Evolutionary conservation across 2,888 invertebrate species (phyloP).

Genomic region (Griposia aprilina): DNA sequence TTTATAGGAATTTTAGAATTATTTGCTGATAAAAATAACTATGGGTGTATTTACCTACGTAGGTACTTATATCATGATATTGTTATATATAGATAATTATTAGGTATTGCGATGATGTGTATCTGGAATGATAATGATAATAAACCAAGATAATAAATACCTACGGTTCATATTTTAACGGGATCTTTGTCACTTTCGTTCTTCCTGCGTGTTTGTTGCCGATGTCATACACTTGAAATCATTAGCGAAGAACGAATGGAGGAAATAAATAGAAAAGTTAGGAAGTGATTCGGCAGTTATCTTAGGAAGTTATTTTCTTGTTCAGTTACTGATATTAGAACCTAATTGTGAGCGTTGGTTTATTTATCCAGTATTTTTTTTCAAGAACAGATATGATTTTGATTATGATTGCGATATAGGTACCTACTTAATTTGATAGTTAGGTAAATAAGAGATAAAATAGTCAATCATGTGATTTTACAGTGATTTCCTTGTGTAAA

Average conservation of each 20-base stretch:
- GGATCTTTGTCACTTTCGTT: constrained; percentile 1
- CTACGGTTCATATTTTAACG: constrained; percentile 3
- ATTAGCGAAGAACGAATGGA: constrained; percentile 38
- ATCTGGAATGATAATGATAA: constrained; percentile 24
- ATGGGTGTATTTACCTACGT: constrained; percentile 11
- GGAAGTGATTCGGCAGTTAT: constrained; percentile 49
- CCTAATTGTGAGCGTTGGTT: not conserved
- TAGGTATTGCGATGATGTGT: constrained; percentile 29
- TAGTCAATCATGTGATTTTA: not conserved
- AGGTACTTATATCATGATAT: constrained; percentile 9
- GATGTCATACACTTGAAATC: constrained; percentile 31
- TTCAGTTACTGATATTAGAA: not conserved
- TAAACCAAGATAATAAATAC: not conserved
- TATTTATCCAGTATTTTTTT: not conserved
- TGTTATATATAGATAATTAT: constrained; percentile 44
- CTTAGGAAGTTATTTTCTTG: constrained; percentile 38
- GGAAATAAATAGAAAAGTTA: constrained; percentile 53
- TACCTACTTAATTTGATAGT: constrained; percentile 5
- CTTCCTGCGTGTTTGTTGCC: constrained; percentile 37
- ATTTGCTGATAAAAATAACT: constrained; percentile 48
- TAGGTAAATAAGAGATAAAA: constrained; percentile 9
- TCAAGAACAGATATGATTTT: constrained; percentile 25
- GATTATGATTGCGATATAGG: constrained; percentile 24
- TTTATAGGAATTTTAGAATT: constrained; percentile 42
- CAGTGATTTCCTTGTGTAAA: not conserved